Percentiles rank a stretch among this genome's conserved stretches.
Evolutionary conservation across 2,113 vertebrate species (phyloP).

Genomic region (Herpailurus yagouaroundi): DNA sequence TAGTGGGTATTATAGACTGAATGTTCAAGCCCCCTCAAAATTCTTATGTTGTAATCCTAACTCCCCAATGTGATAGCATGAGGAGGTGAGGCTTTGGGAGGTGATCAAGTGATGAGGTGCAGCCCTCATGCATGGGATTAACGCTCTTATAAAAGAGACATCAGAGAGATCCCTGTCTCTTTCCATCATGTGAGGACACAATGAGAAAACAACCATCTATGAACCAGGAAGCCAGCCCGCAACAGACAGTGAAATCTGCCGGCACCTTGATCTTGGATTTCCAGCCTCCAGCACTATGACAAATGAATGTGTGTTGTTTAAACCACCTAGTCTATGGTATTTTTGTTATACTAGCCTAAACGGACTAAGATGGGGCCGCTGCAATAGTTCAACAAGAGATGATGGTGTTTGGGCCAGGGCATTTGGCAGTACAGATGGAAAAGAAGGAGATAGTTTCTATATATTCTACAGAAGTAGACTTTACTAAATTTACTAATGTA

Average conservation of each 20-base stretch:
- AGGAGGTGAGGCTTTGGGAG: background rate
- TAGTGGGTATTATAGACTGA: background rate
- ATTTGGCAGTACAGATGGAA: background rate
- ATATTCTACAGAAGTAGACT: background rate
- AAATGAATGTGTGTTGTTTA: background rate
- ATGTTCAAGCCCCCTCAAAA: background rate
- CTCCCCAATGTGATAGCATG: background rate
- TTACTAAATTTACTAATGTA: background rate
- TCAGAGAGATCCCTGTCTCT: too few relatives aligned
- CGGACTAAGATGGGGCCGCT: background rate
- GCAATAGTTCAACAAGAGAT: background rate
- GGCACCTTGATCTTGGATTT: background rate
- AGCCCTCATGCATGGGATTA: background rate
- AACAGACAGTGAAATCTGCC: background rate
- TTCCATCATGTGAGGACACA: background rate
- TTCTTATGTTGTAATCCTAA: background rate
- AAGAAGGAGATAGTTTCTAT: background rate
- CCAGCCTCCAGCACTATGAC: background rate
- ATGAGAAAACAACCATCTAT: background rate
- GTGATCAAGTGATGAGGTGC: background rate
- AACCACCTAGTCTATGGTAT: too few relatives aligned
- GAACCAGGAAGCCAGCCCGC: background rate
- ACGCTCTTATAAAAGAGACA: background rate
- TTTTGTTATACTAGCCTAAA: background rate
- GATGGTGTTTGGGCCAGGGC: background rate